These are phyloP conservation scores for Latrodectus hesperus DNA, from an alignment of 2,888 invertebrate genomes.

Conservation along the genomic window DNA sequence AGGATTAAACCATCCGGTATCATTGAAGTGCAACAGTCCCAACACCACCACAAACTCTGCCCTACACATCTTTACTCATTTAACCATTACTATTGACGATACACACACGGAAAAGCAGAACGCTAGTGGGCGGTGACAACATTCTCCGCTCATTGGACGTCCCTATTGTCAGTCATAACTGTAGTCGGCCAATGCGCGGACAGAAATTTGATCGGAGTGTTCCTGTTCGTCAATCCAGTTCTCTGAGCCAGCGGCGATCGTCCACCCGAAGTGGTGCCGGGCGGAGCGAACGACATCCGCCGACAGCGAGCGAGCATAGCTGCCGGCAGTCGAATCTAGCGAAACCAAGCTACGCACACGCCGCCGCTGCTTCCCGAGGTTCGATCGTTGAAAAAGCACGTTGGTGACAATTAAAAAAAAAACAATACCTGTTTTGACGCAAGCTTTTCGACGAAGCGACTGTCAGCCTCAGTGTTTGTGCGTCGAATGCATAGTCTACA, in stretches of 20 bases:
- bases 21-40: conserved; percentile 61
- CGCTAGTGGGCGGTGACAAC: not conserved
- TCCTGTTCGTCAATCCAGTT: conserved; percentile 39
- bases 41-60: conserved; percentile 65
- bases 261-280: conserved; percentile 16
- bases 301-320: conserved; percentile 31
- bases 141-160: not conserved
- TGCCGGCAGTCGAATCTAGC: conserved; percentile 52
- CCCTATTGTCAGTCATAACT: conserved; percentile 9
- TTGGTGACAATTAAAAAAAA: not conserved
- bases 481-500: too few relatives aligned
- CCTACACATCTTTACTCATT: conserved; percentile 67
- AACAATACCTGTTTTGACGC: not conserved
- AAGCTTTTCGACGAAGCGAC: too few relatives aligned
- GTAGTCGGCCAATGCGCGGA: conserved; percentile 47
- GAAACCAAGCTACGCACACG: conserved; percentile 49
- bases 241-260: conserved; percentile 9
- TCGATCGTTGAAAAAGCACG: conserved; percentile 20
- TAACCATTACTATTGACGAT: conserved; percentile 50
- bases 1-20: conserved; percentile 68
- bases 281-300: conserved; percentile 43
- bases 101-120: conserved; percentile 46
- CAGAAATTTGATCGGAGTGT: not conserved
- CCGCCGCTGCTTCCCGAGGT: not conserved
- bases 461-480: too few relatives aligned